phyloP scores from a whole-genome alignment of 2,888 invertebrate species.

The Lepas anatifera region DNA sequence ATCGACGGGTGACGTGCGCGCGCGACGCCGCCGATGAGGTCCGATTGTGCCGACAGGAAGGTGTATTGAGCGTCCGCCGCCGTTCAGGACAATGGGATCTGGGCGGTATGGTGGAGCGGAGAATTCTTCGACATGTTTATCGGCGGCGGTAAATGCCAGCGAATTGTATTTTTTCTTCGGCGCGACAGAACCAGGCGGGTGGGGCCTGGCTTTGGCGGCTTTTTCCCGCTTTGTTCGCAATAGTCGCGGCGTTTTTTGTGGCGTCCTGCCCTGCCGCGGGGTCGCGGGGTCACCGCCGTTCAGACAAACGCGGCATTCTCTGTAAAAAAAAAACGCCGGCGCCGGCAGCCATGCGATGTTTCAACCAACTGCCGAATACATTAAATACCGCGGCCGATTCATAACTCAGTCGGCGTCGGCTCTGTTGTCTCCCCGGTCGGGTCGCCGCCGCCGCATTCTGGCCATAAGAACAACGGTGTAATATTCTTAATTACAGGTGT shows the following conservation, averaged over 20 bases:
- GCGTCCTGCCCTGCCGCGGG: not conserved
- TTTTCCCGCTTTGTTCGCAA: not conserved
- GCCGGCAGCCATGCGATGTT: no score
- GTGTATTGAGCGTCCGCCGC: not conserved
- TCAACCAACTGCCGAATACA: not conserved
- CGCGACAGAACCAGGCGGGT: no score
- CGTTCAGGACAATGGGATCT: no score
- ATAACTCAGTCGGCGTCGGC: not conserved
- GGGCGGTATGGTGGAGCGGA: no score
- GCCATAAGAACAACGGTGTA: conserved; percentile 11
- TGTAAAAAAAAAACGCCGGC: not conserved
- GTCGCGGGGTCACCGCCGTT: not conserved
- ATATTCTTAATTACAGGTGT: conserved; percentile 1
- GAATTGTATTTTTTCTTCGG: no score
- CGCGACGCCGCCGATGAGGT: no score
- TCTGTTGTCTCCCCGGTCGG: not conserved
- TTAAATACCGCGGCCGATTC: not conserved
- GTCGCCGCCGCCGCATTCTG: not conserved
- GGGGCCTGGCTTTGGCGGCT: no score
- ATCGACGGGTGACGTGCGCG: not conserved
- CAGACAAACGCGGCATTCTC: not conserved
- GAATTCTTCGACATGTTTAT: no score
- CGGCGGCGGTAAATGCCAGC: no score
- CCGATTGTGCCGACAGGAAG: no score
- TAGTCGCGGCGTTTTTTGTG: not conserved